Evolutionary conservation across 23 tunicate genomes (phyloP).

Genomic region (Ascidia mentula): DNA sequence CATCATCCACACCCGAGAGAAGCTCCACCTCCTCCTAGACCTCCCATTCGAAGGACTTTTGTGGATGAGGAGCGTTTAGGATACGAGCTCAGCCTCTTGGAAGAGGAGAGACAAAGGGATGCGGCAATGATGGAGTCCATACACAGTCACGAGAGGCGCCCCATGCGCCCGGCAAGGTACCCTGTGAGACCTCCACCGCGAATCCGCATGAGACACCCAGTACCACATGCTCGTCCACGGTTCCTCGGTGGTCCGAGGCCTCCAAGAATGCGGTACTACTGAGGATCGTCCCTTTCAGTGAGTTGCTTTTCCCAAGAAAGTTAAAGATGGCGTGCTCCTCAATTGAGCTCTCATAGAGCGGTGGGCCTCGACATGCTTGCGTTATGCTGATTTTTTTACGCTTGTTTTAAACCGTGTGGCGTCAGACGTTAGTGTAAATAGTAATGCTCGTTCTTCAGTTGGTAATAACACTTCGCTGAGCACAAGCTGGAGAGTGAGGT

Average conservation of each 20-base stretch:
- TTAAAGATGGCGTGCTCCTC: no score
- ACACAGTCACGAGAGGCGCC: not conserved
- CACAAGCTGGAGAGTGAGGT: no score
- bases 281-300: not conserved
- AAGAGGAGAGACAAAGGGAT: conserved; percentile 9
- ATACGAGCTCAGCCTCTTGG: not conserved
- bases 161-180: not conserved
- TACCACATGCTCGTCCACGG: not conserved
- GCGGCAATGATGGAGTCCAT: conserved; percentile 2
- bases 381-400: no score
- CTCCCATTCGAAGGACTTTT: not conserved
- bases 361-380: no score
- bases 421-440: no score
- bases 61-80: not conserved
- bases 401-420: no score
- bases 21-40: not conserved
- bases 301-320: no score
- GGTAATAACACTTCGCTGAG: no score
- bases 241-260: not conserved
- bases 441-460: no score
- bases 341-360: no score
- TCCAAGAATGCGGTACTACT: conserved; percentile 2
- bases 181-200: not conserved
- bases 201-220: not conserved
- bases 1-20: not conserved